Conservation (phyloP, 2,113 vertebrate species). For the Apteryx owenii region DNA sequence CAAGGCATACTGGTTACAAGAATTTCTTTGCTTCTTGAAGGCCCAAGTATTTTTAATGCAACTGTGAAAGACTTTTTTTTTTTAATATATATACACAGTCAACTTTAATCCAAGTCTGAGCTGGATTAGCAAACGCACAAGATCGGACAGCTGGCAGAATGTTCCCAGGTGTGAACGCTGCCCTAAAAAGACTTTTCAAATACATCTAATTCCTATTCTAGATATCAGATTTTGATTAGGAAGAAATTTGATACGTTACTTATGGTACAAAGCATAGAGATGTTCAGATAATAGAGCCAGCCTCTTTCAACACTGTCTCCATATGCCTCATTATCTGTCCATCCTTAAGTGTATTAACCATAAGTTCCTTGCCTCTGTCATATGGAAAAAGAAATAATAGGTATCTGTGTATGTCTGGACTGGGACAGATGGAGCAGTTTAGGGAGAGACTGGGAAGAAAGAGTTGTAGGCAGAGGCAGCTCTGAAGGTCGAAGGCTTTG, state of each 20-base stretch:
- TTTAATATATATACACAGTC: neutral
- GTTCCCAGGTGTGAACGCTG: neutral
- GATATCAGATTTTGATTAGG: neutral
- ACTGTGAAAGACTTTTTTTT: neutral
- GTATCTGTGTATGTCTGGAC: neutral
- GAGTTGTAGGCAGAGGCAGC: neutral
- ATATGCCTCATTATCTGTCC: rapidly evolving
- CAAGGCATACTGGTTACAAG: neutral
- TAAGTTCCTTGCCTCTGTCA: neutral
- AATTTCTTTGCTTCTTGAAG: neutral
- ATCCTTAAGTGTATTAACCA: neutral
- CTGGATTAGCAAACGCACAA: neutral
- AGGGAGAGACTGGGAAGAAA: neutral
- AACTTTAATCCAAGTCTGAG: neutral
- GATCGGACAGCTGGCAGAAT: neutral
- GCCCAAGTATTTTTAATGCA: neutral
- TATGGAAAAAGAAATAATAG: neutral
- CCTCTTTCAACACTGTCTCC: neutral
- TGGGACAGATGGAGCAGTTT: neutral
- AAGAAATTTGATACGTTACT: neutral
- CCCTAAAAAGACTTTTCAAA: neutral
- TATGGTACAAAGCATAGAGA: neutral
- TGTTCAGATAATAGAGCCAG: neutral
- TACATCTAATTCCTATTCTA: neutral
- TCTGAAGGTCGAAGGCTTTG: neutral